Conservation (phyloP, 2,113 vertebrate genomes). For the Artemisiospiza belli region DNA sequence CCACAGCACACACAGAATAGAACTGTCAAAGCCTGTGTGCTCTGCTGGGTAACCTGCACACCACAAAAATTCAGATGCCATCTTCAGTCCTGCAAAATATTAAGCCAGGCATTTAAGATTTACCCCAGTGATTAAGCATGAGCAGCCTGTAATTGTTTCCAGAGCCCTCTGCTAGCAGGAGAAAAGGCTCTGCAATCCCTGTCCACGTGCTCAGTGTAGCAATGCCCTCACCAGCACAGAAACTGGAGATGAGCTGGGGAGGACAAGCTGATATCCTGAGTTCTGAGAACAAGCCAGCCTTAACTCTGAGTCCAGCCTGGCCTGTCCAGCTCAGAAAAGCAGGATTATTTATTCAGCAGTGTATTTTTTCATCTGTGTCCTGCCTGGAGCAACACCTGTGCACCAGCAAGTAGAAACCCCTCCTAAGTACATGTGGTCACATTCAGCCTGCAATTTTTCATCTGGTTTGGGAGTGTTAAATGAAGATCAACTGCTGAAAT, state of each 20-base stretch:
- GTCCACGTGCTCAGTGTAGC: not conserved
- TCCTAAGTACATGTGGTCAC: not conserved
- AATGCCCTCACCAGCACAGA: not conserved
- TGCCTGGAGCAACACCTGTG: slow-evolving; percentile 17
- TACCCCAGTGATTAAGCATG: slow-evolving; percentile 38
- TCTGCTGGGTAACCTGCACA: slow-evolving; percentile 15
- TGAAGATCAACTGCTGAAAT: slow-evolving; percentile 29
- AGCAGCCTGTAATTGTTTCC: slow-evolving; percentile 63
- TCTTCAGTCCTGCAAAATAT: slow-evolving; percentile 57
- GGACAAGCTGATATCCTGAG: not conserved
- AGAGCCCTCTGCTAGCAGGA: slow-evolving; percentile 44
- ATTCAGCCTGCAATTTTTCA: slow-evolving; percentile 40
- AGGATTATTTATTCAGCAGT: not conserved
- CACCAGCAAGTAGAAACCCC: not conserved
- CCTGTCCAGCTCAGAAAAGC: not conserved
- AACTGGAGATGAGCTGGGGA: not conserved
- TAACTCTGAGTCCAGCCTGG: not conserved
- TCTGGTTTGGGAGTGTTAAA: not conserved
- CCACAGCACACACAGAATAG: not conserved
- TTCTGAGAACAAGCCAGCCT: not conserved
- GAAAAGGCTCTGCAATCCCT: not conserved
- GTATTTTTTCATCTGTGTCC: not conserved
- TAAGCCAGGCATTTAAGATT: slow-evolving; percentile 59
- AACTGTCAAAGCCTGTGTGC: not conserved
- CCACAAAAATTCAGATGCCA: slow-evolving; percentile 45